Percentiles rank a stretch among this genome's conserved stretches.
Conservation (phyloP, 2,113 vertebrate genomes). For the Urocitellus parryii region DNA sequence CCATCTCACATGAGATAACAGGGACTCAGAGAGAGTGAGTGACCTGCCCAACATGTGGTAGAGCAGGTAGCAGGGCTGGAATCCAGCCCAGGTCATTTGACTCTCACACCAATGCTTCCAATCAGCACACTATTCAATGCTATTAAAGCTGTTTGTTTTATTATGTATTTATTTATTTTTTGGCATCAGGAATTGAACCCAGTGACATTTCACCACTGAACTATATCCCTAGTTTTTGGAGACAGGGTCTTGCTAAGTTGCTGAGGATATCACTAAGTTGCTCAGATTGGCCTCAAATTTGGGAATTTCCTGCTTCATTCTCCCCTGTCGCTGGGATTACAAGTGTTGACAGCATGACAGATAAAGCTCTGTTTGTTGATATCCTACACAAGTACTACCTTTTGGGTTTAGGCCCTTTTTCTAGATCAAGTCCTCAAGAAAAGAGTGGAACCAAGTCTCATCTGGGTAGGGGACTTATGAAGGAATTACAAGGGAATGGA, state of each 20-base stretch:
- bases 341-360: no score
- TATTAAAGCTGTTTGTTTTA: background rate
- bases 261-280: no score
- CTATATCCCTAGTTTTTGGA: no score
- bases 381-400: background rate
- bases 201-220: no score
- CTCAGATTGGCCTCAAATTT: no score
- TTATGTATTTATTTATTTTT: no score
- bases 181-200: no score
- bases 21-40: background rate
- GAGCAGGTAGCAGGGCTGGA: background rate
- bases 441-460: constrained; percentile 33
- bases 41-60: background rate
- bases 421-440: background rate
- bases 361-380: background rate
- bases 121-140: background rate
- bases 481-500: background rate
- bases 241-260: no score
- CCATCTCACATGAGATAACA: background rate
- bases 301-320: no score
- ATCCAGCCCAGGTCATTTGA: background rate
- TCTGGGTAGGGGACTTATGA: background rate
- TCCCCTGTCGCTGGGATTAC: no score
- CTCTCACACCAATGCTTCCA: background rate
- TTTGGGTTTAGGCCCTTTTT: background rate